phyloP scores from a whole-genome alignment of 1,140 invertebrate genomes.

The Nilaparvata lugens region DNA sequence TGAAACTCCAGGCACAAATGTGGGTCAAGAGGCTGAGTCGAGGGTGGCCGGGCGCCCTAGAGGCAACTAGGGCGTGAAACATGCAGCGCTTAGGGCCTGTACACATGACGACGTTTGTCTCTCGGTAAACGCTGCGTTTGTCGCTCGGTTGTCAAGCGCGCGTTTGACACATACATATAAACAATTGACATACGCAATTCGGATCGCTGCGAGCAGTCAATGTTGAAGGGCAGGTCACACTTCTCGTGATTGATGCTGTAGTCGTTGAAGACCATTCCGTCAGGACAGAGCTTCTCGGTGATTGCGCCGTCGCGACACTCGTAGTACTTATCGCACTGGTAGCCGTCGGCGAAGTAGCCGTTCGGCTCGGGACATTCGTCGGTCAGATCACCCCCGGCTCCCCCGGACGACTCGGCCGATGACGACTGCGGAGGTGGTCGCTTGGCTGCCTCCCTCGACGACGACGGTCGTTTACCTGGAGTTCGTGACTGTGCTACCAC shows the following conservation, averaged over 20 bases:
- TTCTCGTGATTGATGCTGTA: conserved; percentile 71
- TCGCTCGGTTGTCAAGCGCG: too few species aligned
- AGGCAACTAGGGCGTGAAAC: too few species aligned
- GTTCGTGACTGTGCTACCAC: conserved; percentile 1
- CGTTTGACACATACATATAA: neutral
- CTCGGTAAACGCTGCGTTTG: too few species aligned
- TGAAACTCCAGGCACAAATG: too few species aligned
- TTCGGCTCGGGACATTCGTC: conserved; percentile 71
- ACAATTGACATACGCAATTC: conserved; percentile 60
- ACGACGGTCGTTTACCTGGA: neutral
- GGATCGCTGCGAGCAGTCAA: conserved; percentile 67
- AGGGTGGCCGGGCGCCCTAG: too few species aligned
- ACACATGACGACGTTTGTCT: neutral
- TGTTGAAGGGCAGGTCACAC: conserved; percentile 77
- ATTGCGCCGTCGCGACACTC: conserved; percentile 59
- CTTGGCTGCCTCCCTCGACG: too few species aligned
- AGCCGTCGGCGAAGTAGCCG: conserved; percentile 74
- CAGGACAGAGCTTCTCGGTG: conserved; percentile 71
- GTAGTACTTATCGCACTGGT: conserved; percentile 88
- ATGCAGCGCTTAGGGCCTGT: too few species aligned
- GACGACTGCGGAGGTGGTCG: neutral
- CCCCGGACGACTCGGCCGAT: conserved; percentile 14
- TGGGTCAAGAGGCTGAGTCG: too few species aligned
- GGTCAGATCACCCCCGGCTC: conserved; percentile 31
- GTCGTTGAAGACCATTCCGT: conserved; percentile 88